A percentile compares a stretch with the other conserved stretches of the same genome.
These are phyloP conservation scores for Vespertilio murinus DNA, from an alignment of 2,797 vertebrate species.

Conservation along the genomic window DNA sequence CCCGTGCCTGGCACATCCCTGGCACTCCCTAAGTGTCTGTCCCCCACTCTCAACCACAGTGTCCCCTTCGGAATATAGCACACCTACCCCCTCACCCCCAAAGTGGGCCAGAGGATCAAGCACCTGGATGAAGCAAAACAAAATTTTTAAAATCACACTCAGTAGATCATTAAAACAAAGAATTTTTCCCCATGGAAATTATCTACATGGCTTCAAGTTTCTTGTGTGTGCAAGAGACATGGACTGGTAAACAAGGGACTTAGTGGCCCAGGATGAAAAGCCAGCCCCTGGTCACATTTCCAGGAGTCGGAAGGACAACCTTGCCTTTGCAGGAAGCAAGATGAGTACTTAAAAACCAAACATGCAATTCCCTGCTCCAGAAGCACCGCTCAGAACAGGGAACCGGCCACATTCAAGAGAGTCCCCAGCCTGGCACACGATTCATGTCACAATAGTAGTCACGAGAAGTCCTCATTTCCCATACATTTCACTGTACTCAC, in stretches of 20 bases:
- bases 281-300: conserved; percentile 40
- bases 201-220: conserved; percentile 62
- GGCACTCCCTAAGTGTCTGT: not conserved
- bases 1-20: not conserved
- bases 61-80: not conserved
- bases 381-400: not conserved
- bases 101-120: not conserved
- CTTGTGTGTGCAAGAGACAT: not conserved
- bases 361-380: not conserved
- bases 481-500: not conserved
- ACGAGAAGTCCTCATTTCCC: not conserved
- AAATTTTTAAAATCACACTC: conserved; percentile 40
- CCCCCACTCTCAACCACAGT: not conserved
- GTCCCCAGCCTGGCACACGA: not conserved
- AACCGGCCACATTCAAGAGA: not conserved
- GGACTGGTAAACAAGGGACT: conserved; percentile 48
- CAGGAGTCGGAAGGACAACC: not conserved
- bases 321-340: not conserved
- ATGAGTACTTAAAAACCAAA: not conserved
- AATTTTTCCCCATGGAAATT: conserved; percentile 56
- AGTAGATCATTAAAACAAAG: conserved; percentile 42
- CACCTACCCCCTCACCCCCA: not conserved
- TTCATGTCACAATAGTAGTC: not conserved
- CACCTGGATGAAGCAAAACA: conserved; percentile 40
- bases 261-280: not conserved